Conservation (phyloP, 2,797 vertebrate species). For the Cephalopachus bancanus region DNA sequence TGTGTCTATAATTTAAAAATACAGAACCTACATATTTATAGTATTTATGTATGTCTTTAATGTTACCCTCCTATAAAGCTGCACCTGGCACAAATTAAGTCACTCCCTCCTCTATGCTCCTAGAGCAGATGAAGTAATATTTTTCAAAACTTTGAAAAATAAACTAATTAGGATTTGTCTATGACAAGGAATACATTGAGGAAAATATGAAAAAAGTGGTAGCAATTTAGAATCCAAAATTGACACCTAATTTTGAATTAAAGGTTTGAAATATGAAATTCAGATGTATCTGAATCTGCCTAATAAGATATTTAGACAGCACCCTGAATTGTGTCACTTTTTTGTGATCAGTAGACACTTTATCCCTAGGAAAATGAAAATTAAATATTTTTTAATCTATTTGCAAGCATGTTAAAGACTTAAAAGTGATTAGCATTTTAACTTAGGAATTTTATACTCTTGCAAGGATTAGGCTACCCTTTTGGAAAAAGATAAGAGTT, state of each 20-base stretch:
- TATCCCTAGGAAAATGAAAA: not conserved
- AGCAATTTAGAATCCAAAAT: not conserved
- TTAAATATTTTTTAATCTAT: not conserved
- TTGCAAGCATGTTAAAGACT: not conserved
- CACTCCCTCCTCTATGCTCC: not conserved
- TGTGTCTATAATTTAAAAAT: too few species aligned
- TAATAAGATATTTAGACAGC: not conserved
- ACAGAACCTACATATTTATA: too few species aligned
- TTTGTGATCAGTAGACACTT: not conserved
- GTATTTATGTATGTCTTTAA: too few species aligned
- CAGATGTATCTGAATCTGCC: not conserved
- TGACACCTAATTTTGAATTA: not conserved
- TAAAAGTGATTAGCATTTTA: slow-evolving; percentile 7
- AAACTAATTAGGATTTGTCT: not conserved
- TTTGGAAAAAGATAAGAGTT: not conserved
- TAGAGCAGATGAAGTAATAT: not conserved
- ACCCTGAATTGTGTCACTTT: not conserved
- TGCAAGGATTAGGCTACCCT: not conserved
- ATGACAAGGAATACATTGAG: not conserved
- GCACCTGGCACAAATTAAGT: not conserved
- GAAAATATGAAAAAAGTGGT: not conserved
- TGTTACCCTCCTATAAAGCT: not conserved
- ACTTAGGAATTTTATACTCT: not conserved
- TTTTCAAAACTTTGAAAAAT: not conserved
- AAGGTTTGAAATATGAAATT: not conserved